phyloP scores from a whole-genome alignment of 1,140 invertebrate species.

The Ostrea denselamellosa region DNA sequence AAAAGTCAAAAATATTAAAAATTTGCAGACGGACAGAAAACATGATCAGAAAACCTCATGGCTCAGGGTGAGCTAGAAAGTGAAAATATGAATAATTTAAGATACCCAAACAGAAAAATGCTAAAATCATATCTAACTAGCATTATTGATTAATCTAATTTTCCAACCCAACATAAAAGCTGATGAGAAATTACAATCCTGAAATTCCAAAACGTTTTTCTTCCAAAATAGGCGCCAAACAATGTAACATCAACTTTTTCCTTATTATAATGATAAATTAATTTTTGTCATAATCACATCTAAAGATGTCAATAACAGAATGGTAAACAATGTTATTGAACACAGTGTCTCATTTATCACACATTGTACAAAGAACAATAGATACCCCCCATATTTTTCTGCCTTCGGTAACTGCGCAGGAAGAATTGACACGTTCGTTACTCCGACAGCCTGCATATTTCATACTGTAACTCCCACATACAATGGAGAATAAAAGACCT shows the following conservation, averaged over 20 bases:
- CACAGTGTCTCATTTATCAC: neutral
- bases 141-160: neutral
- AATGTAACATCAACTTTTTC: neutral
- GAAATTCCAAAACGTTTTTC: neutral
- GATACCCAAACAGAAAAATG: neutral
- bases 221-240: neutral
- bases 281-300: neutral
- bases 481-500: neutral
- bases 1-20: too few species aligned
- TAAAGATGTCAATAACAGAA: constrained; percentile 14
- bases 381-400: neutral
- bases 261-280: neutral
- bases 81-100: neutral
- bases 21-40: too few species aligned
- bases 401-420: neutral
- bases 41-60: neutral
- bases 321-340: neutral
- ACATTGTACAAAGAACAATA: neutral
- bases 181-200: neutral
- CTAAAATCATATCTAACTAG: neutral
- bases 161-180: neutral
- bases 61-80: neutral
- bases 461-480: neutral
- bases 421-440: neutral
- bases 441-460: neutral